Conservation (phyloP, 1,140 invertebrate species). For the Zaprionus tsacasi region DNA sequence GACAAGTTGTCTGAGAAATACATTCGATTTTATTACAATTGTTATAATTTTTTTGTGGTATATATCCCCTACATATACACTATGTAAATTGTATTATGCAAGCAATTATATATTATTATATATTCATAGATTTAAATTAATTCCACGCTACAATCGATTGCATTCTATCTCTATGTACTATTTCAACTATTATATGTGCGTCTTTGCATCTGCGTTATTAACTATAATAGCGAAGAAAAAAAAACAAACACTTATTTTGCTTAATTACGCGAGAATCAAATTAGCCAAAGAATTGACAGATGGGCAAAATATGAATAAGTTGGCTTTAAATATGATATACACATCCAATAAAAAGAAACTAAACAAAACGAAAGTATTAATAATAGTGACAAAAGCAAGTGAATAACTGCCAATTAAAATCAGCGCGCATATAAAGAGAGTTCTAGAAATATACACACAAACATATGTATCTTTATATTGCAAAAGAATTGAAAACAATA, state of each 20-base stretch:
- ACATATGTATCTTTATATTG: slow-evolving; percentile 18
- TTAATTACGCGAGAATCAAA: slow-evolving; percentile 65
- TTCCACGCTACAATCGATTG: slow-evolving; percentile 38
- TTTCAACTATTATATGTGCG: slow-evolving; percentile 47
- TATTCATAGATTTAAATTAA: slow-evolving; percentile 56
- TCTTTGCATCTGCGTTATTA: slow-evolving; percentile 21
- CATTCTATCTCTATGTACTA: slow-evolving; percentile 49
- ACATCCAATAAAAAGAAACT: slow-evolving; percentile 44
- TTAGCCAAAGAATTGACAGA: slow-evolving; percentile 75
- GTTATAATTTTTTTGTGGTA: slow-evolving; percentile 43
- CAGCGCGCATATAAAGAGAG: slow-evolving; percentile 37
- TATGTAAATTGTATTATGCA: slow-evolving; percentile 67
- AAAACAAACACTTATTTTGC: slow-evolving; percentile 38
- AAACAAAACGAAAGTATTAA: slow-evolving; percentile 50
- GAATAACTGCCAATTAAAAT: slow-evolving; percentile 26
- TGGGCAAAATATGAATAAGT: slow-evolving; percentile 58
- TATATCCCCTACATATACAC: slow-evolving; percentile 34
- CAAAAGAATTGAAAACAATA: slow-evolving; percentile 52
- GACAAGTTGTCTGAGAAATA: slow-evolving; percentile 24
- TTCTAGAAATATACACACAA: slow-evolving; percentile 18
- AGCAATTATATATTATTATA: slow-evolving; percentile 66
- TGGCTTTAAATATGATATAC: slow-evolving; percentile 65
- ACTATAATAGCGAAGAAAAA: slow-evolving; percentile 15
- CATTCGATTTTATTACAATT: slow-evolving; percentile 74
- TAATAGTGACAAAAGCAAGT: slow-evolving; percentile 25